phyloP scores from a whole-genome alignment of 1,140 invertebrate genomes.

The Papilio glaucus region DNA sequence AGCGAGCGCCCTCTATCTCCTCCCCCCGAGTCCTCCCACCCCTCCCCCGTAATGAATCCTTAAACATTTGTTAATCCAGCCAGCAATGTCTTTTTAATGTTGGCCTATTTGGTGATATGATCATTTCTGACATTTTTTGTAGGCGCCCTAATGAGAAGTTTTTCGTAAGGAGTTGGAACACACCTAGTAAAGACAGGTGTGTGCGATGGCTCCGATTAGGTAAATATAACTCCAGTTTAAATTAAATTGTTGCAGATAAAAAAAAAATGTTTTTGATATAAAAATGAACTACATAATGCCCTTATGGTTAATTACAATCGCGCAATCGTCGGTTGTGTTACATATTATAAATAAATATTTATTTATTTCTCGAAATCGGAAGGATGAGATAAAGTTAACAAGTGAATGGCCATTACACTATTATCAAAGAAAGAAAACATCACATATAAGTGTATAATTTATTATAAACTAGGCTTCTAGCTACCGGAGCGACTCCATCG shows the following conservation, averaged over 20 bases:
- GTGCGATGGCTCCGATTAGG: not conserved
- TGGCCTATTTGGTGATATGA: constrained; percentile 49
- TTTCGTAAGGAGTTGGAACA: constrained; percentile 9
- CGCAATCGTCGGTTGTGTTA: too few species aligned
- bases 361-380: too few species aligned
- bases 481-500: too few species aligned
- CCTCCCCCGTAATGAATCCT: constrained; percentile 56
- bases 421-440: too few species aligned
- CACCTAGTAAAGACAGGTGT: constrained; percentile 15
- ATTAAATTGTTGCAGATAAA: not conserved
- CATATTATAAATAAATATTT: too few species aligned
- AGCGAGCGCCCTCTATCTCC: not conserved
- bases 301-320: not conserved
- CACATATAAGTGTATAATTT: too few species aligned
- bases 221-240: not conserved
- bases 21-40: constrained; percentile 36
- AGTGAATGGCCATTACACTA: too few species aligned
- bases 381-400: too few species aligned
- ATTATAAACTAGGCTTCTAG: too few species aligned
- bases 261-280: not conserved
- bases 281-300: not conserved
- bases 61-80: constrained; percentile 73
- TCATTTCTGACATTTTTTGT: constrained; percentile 42
- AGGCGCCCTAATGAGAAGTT: constrained; percentile 36
- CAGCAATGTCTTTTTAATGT: constrained; percentile 66